Percentiles rank a stretch among this genome's conserved stretches.
Evolutionary conservation across 2,888 invertebrate species (phyloP).

Genomic region (Plagiodera versicolora): DNA sequence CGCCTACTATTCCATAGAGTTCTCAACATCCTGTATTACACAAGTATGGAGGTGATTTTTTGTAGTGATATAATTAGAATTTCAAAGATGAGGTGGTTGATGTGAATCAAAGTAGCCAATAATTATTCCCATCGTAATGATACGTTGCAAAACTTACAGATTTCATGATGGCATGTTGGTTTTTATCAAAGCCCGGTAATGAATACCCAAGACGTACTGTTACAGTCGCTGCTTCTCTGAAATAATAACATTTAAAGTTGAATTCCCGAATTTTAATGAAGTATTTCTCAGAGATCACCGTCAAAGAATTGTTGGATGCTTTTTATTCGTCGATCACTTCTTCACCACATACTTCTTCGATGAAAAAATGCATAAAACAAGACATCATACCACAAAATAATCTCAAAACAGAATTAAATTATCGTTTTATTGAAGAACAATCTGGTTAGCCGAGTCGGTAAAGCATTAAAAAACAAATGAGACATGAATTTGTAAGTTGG

Average conservation of each 20-base stretch:
- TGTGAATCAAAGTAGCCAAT: slow-evolving; percentile 28
- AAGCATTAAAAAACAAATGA: slow-evolving; percentile 26
- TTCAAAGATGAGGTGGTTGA: slow-evolving; percentile 19
- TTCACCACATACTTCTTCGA: slow-evolving; percentile 27
- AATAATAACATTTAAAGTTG: slow-evolving; percentile 44
- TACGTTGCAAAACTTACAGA: slow-evolving; percentile 36
- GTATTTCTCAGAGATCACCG: slow-evolving; percentile 46
- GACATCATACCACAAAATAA: slow-evolving; percentile 33
- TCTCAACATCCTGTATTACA: slow-evolving; percentile 24
- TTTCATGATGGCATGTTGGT: slow-evolving; percentile 41
- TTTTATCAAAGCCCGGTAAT: slow-evolving; percentile 38
- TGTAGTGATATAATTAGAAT: neutral
- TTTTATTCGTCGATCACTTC: slow-evolving; percentile 23
- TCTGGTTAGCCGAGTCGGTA: slow-evolving; percentile 25
- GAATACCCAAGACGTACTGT: slow-evolving; percentile 34
- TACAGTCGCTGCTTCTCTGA: slow-evolving; percentile 39
- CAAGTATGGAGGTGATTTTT: slow-evolving; percentile 9
- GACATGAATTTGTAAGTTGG: slow-evolving; percentile 31
- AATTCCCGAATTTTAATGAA: slow-evolving; percentile 49
- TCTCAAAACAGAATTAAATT: slow-evolving; percentile 35
- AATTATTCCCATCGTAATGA: slow-evolving; percentile 37
- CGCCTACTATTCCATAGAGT: neutral
- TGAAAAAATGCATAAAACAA: slow-evolving; percentile 31
- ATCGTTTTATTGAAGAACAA: slow-evolving; percentile 26
- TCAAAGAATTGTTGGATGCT: slow-evolving; percentile 24